A percentile compares a stretch with the other conserved stretches of the same genome.
These are phyloP conservation scores for Petrocephalus sullivani DNA, from an alignment of 2,797 vertebrate species.

Conservation along the genomic window DNA sequence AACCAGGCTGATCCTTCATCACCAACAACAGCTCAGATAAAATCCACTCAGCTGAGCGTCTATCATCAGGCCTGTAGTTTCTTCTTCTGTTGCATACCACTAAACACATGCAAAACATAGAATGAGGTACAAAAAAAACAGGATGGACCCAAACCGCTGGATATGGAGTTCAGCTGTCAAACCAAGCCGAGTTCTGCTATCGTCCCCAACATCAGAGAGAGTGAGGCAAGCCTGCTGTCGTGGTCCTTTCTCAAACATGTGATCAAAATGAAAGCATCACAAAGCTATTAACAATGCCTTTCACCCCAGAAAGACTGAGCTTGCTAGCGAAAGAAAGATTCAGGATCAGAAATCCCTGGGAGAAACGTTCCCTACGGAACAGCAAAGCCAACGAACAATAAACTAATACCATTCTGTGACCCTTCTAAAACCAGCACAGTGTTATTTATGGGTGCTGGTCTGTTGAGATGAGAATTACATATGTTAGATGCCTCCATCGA, in stretches of 20 bases:
- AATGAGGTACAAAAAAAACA: not conserved
- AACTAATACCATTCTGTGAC: not conserved
- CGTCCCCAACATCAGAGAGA: not conserved
- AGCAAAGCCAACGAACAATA: not conserved
- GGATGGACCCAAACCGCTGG: no score
- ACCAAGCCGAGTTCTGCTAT: not conserved
- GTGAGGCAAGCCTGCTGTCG: not conserved
- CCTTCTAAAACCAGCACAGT: not conserved
- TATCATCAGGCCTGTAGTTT: not conserved
- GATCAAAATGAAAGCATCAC: not conserved
- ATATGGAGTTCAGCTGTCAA: not conserved
- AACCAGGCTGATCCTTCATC: not conserved
- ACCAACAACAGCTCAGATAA: slow-evolving; percentile 4
- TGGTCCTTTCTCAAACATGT: not conserved
- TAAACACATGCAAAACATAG: not conserved
- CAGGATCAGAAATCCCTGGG: not conserved
- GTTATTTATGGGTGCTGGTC: not conserved
- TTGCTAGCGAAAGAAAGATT: not conserved
- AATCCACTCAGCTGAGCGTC: not conserved
- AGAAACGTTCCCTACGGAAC: not conserved
- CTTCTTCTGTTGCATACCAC: not conserved
- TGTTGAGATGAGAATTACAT: not conserved
- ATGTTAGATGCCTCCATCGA: not conserved
- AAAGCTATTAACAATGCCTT: not conserved
- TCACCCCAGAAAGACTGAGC: not conserved